phyloP scores from a whole-genome alignment of 2,113 vertebrate genomes.

The Otocyon megalotis region DNA sequence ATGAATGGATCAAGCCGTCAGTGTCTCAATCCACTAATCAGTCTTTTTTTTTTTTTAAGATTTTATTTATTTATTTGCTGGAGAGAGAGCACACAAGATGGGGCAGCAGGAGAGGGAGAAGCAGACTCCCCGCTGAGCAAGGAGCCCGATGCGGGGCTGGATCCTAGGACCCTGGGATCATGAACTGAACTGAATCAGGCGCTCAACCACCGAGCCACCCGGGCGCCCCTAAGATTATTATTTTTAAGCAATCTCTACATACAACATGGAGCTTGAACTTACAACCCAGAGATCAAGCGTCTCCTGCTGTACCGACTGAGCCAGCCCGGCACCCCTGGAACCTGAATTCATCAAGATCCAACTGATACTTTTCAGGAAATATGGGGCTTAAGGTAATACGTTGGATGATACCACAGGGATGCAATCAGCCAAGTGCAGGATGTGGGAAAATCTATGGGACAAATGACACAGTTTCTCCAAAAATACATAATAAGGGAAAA shows the following conservation, averaged over 20 bases:
- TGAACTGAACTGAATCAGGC: not conserved
- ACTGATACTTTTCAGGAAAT: constrained; percentile 17
- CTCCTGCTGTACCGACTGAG: constrained; percentile 88
- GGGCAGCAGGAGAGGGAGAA: not conserved
- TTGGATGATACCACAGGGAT: constrained; percentile 1
- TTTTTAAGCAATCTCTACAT: not conserved
- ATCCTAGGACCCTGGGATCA: not conserved
- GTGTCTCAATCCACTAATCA: not conserved
- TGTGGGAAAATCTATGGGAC: not conserved
- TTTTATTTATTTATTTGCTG: not conserved
- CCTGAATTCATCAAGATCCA: not conserved
- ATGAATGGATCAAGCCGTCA: not conserved
- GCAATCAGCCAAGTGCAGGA: constrained; percentile 42
- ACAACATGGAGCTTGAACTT: not conserved
- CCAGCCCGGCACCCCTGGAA: constrained; percentile 79
- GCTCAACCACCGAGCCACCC: not conserved
- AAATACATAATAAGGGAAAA: constrained; percentile 60
- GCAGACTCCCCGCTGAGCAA: not conserved
- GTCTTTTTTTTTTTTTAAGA: not conserved
- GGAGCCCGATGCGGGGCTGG: not conserved
- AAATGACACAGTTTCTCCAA: constrained; percentile 51
- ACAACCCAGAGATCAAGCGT: constrained; percentile 87
- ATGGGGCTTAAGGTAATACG: not conserved
- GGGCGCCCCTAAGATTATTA: not conserved
- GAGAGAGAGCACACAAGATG: not conserved